phyloP scores from a whole-genome alignment of 1,140 invertebrate species.

The Odontomachus brunneus region DNA sequence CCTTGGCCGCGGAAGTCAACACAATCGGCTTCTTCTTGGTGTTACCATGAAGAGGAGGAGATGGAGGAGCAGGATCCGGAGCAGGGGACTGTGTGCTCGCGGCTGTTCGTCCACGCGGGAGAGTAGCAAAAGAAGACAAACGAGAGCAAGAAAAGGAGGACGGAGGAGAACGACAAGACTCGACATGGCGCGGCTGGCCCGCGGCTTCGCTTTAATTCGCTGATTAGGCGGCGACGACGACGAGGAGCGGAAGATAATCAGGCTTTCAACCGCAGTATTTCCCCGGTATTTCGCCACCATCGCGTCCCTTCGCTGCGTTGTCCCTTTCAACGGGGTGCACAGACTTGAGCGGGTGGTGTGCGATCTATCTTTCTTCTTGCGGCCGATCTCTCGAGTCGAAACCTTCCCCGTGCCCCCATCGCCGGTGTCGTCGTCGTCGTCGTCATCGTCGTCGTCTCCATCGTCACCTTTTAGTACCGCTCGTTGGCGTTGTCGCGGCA shows the following conservation, averaged over 20 bases:
- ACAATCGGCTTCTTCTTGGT: slow-evolving; percentile 66
- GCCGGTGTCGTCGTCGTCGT: too few relatives aligned
- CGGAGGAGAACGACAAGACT: slow-evolving; percentile 2
- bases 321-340: slow-evolving; percentile 63
- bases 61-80: neutral
- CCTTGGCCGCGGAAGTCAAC: slow-evolving; percentile 43
- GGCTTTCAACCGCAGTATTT: slow-evolving; percentile 78
- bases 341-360: neutral
- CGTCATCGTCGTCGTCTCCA: neutral
- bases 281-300: slow-evolving; percentile 41
- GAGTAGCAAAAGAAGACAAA: slow-evolving; percentile 27
- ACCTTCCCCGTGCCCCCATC: too few relatives aligned
- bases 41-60: slow-evolving; percentile 4
- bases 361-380: slow-evolving; percentile 21
- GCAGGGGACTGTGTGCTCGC: neutral
- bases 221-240: slow-evolving; percentile 82
- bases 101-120: neutral
- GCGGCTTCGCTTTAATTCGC: slow-evolving; percentile 82
- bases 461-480: slow-evolving; percentile 19
- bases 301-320: slow-evolving; percentile 54
- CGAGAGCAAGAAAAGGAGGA: slow-evolving; percentile 20
- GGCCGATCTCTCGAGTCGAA: neutral
- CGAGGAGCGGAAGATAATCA: slow-evolving; percentile 83
- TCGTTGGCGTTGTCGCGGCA: slow-evolving; percentile 52
- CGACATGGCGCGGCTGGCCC: slow-evolving; percentile 40